Evolutionary conservation across 2,113 vertebrate species (phyloP), one percentile per base, ranked within the genome.

Genomic region (Aramus guarauna): DNA sequence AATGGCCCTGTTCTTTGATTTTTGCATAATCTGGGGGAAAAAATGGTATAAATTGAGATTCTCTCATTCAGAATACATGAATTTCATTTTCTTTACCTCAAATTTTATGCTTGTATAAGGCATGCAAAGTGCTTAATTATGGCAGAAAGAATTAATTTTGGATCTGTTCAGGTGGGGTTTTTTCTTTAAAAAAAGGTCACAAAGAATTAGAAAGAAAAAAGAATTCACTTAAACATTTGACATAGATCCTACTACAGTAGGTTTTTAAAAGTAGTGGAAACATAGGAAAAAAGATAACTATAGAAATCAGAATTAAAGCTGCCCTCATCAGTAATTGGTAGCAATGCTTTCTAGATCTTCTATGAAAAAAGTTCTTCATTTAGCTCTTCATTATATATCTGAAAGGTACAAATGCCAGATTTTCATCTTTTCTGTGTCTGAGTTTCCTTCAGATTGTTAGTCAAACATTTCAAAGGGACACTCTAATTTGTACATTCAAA

Each of bases 1-100:
- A 90, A 88, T 85, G 85, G 67, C 64, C 79, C 72, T 90, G 84
- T n/a, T 85, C 67, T 71, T 91, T 36, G 29, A 85, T 84, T 85
- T 77, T 76, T 75, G 81, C 53, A 91, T 60, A 91, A 71, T 94
- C 76, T n/a, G 62, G 63, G 47, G 34, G 11, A 9, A 50, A 17
- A 80, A 88, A 62, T 18, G 12, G 63, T 87, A 75, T 19, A 76
- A 88, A 93, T 79, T 50, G n/a, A 84, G 56, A 77, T 71, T 91
- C 43, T 45, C 24, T 93, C 20, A 73, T 45, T 84, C 41, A 41
- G 92, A 93, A 93, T 72, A 55, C 36, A 96, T 79, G 24, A 71
- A 73, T 94, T 96, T 85, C 5, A 88, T 58, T 63, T 76, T 95
- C 73, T 90, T 89, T 80, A 87, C 48, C 69, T 84, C 55, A 59